A percentile compares a stretch with the other conserved stretches of the same genome.
phyloP scores from a whole-genome alignment of 2,113 vertebrate genomes.

The Callaeas wilsoni region DNA sequence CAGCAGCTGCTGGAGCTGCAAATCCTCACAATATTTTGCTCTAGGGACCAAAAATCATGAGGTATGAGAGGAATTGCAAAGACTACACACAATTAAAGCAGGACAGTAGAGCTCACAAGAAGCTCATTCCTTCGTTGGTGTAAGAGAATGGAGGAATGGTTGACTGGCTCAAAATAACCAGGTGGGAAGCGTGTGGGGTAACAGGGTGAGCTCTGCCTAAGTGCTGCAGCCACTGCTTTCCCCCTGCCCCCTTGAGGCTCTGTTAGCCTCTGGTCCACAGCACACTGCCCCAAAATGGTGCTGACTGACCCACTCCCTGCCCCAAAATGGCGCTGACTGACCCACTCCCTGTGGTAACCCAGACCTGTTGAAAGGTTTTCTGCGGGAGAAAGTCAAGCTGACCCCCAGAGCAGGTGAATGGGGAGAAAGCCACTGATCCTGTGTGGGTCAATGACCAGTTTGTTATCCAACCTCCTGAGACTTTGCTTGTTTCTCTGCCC shows the following conservation, averaged over 20 bases:
- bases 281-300: rapidly evolving
- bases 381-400: neutral
- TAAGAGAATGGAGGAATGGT: neutral
- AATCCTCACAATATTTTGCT: neutral
- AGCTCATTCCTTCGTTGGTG: neutral
- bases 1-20: neutral
- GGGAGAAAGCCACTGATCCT: neutral
- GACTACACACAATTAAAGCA: neutral
- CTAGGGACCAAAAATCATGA: neutral
- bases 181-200: neutral
- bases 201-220: neutral
- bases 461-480: neutral
- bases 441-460: neutral
- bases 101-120: neutral
- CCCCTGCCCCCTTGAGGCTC: neutral
- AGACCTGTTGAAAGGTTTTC: neutral
- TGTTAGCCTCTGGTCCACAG: neutral
- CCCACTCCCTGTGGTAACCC: rapidly evolving
- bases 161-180: neutral
- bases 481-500: neutral
- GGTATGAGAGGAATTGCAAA: neutral
- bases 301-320: rapidly evolving
- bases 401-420: neutral
- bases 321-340: neutral
- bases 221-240: neutral